Conservation (phyloP, 2,888 invertebrate species). For the Cistogaster globosa region DNA sequence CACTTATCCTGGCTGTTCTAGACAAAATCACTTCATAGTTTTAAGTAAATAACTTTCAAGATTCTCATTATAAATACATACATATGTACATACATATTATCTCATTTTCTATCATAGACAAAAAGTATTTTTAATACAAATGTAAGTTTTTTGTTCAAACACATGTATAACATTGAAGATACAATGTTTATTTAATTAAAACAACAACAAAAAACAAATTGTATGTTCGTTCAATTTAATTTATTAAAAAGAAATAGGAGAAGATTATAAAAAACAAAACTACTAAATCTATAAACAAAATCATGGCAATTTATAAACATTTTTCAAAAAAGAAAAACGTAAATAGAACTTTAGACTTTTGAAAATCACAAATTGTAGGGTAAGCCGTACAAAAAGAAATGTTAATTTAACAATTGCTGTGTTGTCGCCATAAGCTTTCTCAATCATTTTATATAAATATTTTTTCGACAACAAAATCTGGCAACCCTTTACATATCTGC, state of each 20-base stretch:
- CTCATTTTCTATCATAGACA: conserved; percentile 14
- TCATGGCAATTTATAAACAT: conserved; percentile 52
- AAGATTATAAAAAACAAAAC: conserved; percentile 4
- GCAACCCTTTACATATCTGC: too few relatives aligned
- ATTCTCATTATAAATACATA: conserved; percentile 9
- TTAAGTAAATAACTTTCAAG: conserved; percentile 1
- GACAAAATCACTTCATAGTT: conserved; percentile 2
- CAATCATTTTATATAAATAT: too few relatives aligned
- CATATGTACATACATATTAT: too few relatives aligned
- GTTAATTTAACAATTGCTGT: too few relatives aligned
- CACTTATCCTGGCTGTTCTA: not conserved
- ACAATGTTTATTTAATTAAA: conserved; percentile 59
- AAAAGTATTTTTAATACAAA: conserved; percentile 7
- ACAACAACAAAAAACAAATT: conserved; percentile 1
- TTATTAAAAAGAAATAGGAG: conserved; percentile 19
- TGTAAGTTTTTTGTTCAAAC: conserved; percentile 17
- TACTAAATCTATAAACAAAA: conserved; percentile 52
- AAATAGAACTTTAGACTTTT: conserved; percentile 45
- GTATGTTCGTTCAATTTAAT: conserved; percentile 16
- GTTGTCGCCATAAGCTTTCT: too few relatives aligned
- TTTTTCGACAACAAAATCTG: too few relatives aligned
- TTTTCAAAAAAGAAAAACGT: not conserved
- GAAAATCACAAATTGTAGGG: not conserved
- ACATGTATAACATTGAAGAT: conserved; percentile 53
- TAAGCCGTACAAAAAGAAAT: not conserved